Conservation (phyloP, 2,888 invertebrate species). For the Sarcophaga rosellei region DNA sequence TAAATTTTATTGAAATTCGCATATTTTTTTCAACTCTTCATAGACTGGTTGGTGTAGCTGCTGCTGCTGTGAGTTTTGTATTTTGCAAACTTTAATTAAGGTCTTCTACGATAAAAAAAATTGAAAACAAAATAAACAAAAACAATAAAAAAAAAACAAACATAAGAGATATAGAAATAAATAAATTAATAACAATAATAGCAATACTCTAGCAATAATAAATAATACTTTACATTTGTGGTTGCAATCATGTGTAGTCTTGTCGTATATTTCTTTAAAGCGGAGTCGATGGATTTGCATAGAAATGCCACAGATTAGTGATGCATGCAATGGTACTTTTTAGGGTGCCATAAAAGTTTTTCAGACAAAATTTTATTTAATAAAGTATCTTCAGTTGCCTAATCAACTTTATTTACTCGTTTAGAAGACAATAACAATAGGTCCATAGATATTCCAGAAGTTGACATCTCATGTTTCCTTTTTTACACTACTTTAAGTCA, state of each 20-base stretch:
- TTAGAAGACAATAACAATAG: not conserved
- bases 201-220: not conserved
- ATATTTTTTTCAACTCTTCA: not conserved
- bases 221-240: conserved; percentile 36
- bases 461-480: not conserved
- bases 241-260: conserved; percentile 30
- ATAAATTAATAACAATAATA: conserved; percentile 29
- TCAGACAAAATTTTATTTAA: too few species aligned
- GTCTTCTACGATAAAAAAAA: conserved; percentile 30
- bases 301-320: not conserved
- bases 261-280: not conserved
- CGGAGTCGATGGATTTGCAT: not conserved
- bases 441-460: not conserved
- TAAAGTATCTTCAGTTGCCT: too few species aligned
- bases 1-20: conserved; percentile 12
- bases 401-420: too few species aligned
- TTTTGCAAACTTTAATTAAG: conserved; percentile 44
- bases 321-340: not conserved
- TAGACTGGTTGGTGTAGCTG: too few species aligned
- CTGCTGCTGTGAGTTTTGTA: not conserved
- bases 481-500: not conserved
- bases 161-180: not conserved
- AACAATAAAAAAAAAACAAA: not conserved
- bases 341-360: not conserved
- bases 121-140: not conserved